phyloP scores from a whole-genome alignment of 2,797 vertebrate species.

The Strix occidentalis region DNA sequence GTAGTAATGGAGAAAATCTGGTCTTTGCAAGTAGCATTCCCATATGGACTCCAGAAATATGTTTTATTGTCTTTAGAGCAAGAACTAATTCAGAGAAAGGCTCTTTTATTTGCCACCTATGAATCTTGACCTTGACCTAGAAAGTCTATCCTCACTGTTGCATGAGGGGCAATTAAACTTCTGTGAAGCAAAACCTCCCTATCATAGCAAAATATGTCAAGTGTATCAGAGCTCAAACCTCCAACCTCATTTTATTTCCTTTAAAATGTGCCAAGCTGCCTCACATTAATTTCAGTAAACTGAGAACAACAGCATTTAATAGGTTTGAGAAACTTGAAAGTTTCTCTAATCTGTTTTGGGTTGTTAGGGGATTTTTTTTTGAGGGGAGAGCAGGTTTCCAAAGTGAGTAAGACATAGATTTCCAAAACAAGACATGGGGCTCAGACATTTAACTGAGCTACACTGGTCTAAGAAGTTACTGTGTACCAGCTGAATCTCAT shows the following conservation, averaged over 20 bases:
- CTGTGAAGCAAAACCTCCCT: conserved; percentile 8
- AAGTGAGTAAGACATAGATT: background rate
- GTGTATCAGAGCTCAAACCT: background rate
- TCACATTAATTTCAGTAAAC: background rate
- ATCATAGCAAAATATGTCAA: conserved; percentile 4
- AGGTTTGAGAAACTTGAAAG: background rate
- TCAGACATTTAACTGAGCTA: background rate
- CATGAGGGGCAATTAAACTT: conserved; percentile 36
- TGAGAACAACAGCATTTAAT: conserved; percentile 3
- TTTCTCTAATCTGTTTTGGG: background rate
- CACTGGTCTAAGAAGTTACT: background rate
- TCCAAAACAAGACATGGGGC: accelerated
- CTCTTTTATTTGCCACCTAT: conserved; percentile 5
- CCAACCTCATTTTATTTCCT: background rate
- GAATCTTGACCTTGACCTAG: conserved; percentile 12
- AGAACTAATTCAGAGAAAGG: conserved; percentile 10
- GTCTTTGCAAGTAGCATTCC: background rate
- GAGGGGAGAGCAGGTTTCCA: background rate
- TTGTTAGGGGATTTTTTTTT: background rate
- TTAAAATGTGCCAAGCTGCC: background rate
- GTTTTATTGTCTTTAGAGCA: background rate
- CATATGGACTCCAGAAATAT: background rate
- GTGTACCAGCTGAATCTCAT: background rate
- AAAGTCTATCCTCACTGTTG: background rate
- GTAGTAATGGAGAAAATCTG: background rate